Base-by-base conservation (phyloP, 2,888 invertebrate genomes). In the Empis stercorea region DNA sequence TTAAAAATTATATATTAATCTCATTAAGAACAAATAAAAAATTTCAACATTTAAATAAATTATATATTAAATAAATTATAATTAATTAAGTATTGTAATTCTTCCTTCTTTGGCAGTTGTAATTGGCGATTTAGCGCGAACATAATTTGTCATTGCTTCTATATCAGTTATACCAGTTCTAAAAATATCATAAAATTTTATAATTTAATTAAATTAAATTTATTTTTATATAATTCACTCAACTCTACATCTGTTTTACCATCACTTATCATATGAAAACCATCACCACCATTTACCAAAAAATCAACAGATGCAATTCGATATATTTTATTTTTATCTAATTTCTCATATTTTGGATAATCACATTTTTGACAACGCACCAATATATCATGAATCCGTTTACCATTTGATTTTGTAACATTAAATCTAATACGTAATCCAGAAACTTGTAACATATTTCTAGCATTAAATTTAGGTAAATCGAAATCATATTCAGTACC, bases 211-310 rank as follows among this genome's bases (percentile, higher is more conserved):
- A 13, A 32, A 13, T n/a, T 13, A 13, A 13, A 14, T 34, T n/a
- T 34, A n/a, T 34, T 13, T 30, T 27, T 36, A 6, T 7, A n/a
- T 2, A 9, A 17, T 40, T 13, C 11, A 60, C 61, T 57, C 52
- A n/a, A 68, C 55, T 59, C 56, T 9, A 55, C 17, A 52, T 72
- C 66, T 2, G 63, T 62, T 43, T 59, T 59, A 27, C 66, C 59
- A 1, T 64, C 55, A 14, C 54, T 54, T 57, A 72, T 61, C 55
- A 76, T 74, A 48, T 68, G 57, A 59, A 74, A 84, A 0, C 81
- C 82, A 59, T 85, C 83, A 41, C 87, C 87, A 11, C 86, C 87
- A 34, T 70, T 71, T 2, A 74, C 73, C 46, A 85, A 63, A 59
- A 79, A 86, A 54, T 73, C 72, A 40, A 76, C 73, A 2, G 79